A percentile compares a stretch with the other conserved stretches of the same genome.
These are phyloP conservation scores for Ernsta delagoae DNA, from an alignment of 2,888 invertebrate genomes.

Conservation along the genomic window DNA sequence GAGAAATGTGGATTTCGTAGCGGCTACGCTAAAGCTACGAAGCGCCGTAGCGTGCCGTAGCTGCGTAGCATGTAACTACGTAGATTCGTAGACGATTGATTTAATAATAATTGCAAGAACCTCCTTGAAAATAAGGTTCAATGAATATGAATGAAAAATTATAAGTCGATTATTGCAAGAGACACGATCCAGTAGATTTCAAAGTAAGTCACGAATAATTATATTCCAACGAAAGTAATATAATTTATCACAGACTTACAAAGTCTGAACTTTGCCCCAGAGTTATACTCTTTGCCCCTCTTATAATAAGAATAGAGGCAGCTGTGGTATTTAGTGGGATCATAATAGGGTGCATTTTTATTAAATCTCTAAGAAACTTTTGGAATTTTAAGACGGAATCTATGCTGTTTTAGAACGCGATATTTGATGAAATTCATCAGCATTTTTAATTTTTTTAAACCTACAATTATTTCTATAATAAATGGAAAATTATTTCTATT, in stretches of 20 bases:
- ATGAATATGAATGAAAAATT: background rate
- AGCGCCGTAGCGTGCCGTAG: constrained; percentile 13
- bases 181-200: background rate
- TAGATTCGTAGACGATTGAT: constrained; percentile 3
- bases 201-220: background rate
- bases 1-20: constrained; percentile 19
- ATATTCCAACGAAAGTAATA: background rate
- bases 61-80: background rate
- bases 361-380: background rate
- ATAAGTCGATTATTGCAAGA: background rate
- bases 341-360: background rate
- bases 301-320: background rate
- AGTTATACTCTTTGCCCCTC: background rate
- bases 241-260: background rate
- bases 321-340: background rate
- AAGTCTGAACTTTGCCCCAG: constrained; percentile 4
- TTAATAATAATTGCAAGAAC: too few species aligned
- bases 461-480: too few species aligned
- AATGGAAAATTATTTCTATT: too few species aligned
- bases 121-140: background rate
- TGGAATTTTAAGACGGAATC: too few species aligned
- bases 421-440: too few species aligned
- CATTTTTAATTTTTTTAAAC: too few species aligned
- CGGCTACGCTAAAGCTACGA: background rate
- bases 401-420: too few species aligned